A percentile compares a stretch with the other conserved stretches of the same genome.
phyloP scores from a whole-genome alignment of 2,888 invertebrate genomes.

The Drosophila neonasuta region DNA sequence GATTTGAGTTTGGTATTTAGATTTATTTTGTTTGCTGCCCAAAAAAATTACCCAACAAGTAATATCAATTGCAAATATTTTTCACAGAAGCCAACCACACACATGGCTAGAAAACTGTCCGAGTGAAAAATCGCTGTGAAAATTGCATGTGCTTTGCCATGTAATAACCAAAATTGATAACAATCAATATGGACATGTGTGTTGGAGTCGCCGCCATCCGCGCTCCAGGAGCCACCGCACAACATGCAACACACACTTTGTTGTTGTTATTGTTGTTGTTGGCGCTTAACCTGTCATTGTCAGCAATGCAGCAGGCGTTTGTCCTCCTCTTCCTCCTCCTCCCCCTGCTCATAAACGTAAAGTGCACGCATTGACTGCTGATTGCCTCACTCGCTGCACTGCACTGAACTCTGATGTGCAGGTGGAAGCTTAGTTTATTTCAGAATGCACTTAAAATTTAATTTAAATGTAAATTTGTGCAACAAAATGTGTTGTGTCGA shows the following conservation, averaged over 20 bases:
- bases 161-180: constrained; percentile 78
- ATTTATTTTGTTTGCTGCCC: not conserved
- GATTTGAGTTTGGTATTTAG: not conserved
- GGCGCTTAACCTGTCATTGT: constrained; percentile 78
- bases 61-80: constrained; percentile 17
- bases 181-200: constrained; percentile 71
- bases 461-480: constrained; percentile 79
- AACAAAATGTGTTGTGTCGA: constrained; percentile 77
- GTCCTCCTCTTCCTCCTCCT: constrained; percentile 33
- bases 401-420: constrained; percentile 3
- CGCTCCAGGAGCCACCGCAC: constrained; percentile 37
- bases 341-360: constrained; percentile 55
- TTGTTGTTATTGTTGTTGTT: constrained; percentile 4
- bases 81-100: constrained; percentile 2
- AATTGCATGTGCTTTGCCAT: constrained; percentile 68
- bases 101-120: constrained; percentile 36
- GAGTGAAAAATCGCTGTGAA: constrained; percentile 69
- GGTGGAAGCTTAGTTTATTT: constrained; percentile 75
- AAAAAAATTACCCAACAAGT: constrained; percentile 9
- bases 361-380: constrained; percentile 78
- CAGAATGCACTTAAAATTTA: constrained; percentile 79
- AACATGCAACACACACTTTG: constrained; percentile 7
- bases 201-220: constrained; percentile 46
- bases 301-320: constrained; percentile 40
- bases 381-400: constrained; percentile 50